Evolutionary conservation across 2,797 vertebrate genomes (phyloP).

Genomic region (Echiichthys vipera): DNA sequence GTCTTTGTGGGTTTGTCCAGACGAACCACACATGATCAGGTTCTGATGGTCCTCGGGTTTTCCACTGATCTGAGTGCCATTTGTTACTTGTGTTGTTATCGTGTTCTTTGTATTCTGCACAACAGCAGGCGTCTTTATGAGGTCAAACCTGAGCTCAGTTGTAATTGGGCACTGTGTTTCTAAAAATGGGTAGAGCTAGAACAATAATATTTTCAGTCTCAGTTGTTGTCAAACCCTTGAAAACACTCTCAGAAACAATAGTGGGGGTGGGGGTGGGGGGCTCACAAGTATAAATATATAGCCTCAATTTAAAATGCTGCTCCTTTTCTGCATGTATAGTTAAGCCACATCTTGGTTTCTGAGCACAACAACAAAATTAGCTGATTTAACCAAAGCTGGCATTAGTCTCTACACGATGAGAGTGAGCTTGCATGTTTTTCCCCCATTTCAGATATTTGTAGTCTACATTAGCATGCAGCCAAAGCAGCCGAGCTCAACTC

Average conservation of each 20-base stretch:
- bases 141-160: background rate
- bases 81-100: background rate
- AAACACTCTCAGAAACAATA: too few relatives aligned
- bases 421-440: constrained; percentile 66
- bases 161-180: constrained; percentile 14
- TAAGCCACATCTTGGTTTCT: constrained; percentile 17
- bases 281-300: constrained; percentile 10
- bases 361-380: constrained; percentile 53
- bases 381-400: constrained; percentile 61
- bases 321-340: background rate
- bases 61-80: background rate
- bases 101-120: background rate
- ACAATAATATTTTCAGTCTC: constrained; percentile 25
- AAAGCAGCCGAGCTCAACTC: constrained; percentile 63
- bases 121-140: background rate
- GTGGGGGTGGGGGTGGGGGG: too few relatives aligned
- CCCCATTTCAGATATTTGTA: constrained; percentile 57
- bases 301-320: constrained; percentile 25
- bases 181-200: background rate
- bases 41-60: background rate
- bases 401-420: constrained; percentile 22
- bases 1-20: too few relatives aligned
- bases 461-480: constrained; percentile 72
- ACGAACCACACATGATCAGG: too few relatives aligned
- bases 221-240: constrained; percentile 30